Evolutionary conservation across 1,140 invertebrate genomes (phyloP), one percentile per base, ranked within the genome.

Genomic region (Druon quercuslanigerum): DNA sequence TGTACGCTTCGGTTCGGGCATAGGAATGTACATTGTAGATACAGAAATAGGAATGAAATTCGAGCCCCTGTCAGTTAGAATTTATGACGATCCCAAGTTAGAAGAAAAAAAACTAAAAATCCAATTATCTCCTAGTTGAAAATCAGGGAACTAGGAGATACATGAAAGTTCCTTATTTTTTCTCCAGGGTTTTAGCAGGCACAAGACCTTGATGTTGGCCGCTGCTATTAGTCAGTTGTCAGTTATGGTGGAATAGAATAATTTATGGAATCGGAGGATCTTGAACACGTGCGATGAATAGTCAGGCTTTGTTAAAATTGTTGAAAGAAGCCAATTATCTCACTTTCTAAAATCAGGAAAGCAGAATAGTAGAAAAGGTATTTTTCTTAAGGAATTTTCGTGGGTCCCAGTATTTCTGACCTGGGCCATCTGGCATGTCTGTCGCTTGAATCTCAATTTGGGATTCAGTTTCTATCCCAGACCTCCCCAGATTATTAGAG

Each of bases 291-390:
- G 13, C 14, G 16, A 16, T 16, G 20, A 66, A 40, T 66, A 40
- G 60, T 66, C 25, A 66, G 12, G 60, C 25, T 66, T 66, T 66
- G 60, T 66, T 72, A 57, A 66, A 70, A 79, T 79, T 60, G 74
- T 71, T 72, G 57, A 76, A 74, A 82, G 52, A 70, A 82, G 77
- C 71, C 75, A 82, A 85, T 87, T 86, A 84, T 75, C 57, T 60
- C 16, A 56, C 33, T 75, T 20, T 77, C 33, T 75, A 74, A 78
- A 76, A 85, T 77, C 73, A 77, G 79, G 77, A 16, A 50, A 33
- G 17, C 72, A 87, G 77, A 70, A 86, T 19, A 13, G 12, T 12
- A 5, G 56, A 72, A 77, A 76, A 82, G 78, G 77, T 83, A 20
- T 25, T 83, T 84, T 73, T 79, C 52, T 75, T 6, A 52, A 77